Conservation (phyloP, 2,113 vertebrate species). For the cattle (Bos taurus) region ARS-UCD2.0 NC_037328.1:26538501-26539000, state of each 20-base stretch:
- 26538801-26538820: not conserved
- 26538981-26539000: not conserved
- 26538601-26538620: not conserved
- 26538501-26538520: not conserved
- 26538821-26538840: not conserved
- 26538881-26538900: not conserved
- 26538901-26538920: not conserved
- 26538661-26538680: not conserved
- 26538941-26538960: not conserved
- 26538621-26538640: not conserved
- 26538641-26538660: not conserved
- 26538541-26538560: not conserved
- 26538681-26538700: not conserved
- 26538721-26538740: not conserved
- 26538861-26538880: not conserved
- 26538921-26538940: not conserved
- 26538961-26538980: not conserved
- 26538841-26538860: not conserved
- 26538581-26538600: not conserved
- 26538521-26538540: not conserved
- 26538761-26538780: not conserved
- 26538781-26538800: not conserved
- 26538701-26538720: not conserved
- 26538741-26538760: not conserved
- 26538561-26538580: not conserved